Evolutionary conservation across 2,797 vertebrate genomes (phyloP).

Genomic region (Smutsia temminckii): DNA sequence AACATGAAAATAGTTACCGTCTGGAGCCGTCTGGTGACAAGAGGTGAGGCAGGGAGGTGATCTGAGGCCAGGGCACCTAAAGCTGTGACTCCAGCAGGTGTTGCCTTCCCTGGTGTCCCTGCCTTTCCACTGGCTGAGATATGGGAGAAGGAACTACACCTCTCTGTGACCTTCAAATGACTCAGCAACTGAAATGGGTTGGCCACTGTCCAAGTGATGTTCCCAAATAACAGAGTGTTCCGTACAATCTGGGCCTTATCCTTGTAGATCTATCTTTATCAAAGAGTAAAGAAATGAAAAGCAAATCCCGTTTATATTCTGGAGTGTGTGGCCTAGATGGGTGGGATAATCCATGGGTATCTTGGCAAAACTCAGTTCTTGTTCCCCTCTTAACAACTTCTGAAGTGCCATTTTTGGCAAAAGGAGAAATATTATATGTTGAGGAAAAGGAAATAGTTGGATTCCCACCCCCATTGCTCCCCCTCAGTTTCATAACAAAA

Average conservation of each 20-base stretch:
- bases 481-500: conserved; percentile 34
- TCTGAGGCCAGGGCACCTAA: not conserved
- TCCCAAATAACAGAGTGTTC: not conserved
- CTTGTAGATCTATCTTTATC: not conserved
- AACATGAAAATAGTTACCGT: conserved; percentile 65
- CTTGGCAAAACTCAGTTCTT: conserved; percentile 33
- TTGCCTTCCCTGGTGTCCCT: not conserved
- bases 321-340: not conserved
- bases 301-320: not conserved
- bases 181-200: not conserved
- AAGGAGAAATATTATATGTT: conserved; percentile 66
- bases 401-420: conserved; percentile 65
- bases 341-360: conserved; percentile 20
- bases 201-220: not conserved
- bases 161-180: not conserved
- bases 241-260: not conserved
- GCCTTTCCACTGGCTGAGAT: not conserved
- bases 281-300: not conserved
- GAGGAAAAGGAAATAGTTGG: conserved; percentile 52
- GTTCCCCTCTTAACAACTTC: conserved; percentile 38
- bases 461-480: not conserved
- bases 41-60: not conserved
- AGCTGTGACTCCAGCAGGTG: not conserved
- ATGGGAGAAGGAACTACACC: not conserved
- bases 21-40: not conserved